These are phyloP conservation scores for Epistrophella euchroma DNA, from an alignment of 2,888 invertebrate genomes.

Conservation along the genomic window DNA sequence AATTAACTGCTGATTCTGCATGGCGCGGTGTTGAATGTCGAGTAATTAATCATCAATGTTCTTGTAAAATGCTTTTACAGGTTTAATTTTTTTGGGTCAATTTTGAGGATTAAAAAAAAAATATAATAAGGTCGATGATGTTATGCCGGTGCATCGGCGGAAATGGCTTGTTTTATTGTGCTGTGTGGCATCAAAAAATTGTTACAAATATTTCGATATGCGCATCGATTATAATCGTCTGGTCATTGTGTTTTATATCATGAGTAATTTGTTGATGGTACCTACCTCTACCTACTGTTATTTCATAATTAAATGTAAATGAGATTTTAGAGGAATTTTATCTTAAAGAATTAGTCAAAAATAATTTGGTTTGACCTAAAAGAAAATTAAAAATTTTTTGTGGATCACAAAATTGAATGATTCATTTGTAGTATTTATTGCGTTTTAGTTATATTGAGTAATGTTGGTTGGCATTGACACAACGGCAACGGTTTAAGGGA, in stretches of 20 bases:
- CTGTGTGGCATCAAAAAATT: constrained; percentile 24
- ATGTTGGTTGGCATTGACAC: background rate
- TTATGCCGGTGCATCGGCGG: constrained; percentile 11
- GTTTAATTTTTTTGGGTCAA: constrained; percentile 54
- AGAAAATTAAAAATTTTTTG: background rate
- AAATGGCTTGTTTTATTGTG: background rate
- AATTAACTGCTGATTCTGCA: constrained; percentile 71
- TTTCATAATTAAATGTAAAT: constrained; percentile 16
- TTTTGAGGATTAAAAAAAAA: constrained; percentile 35
- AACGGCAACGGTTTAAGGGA: background rate
- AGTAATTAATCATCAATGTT: constrained; percentile 58
- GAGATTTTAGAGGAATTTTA: background rate
- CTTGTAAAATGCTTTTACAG: background rate
- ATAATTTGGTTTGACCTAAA: constrained; percentile 20
- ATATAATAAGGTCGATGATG: constrained; percentile 40
- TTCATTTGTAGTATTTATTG: background rate
- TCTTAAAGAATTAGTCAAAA: constrained; percentile 3
- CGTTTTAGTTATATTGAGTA: background rate
- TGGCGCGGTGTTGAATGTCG: constrained; percentile 49
- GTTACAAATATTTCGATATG: constrained; percentile 59
- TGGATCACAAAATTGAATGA: background rate
- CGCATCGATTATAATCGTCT: constrained; percentile 35
- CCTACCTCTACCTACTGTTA: background rate
- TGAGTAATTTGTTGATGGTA: constrained; percentile 40
- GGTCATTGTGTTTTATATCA: constrained; percentile 45